These are phyloP conservation scores for Benitochromis conjunctus DNA, from an alignment of 2,113 vertebrate genomes.

Conservation along the genomic window DNA sequence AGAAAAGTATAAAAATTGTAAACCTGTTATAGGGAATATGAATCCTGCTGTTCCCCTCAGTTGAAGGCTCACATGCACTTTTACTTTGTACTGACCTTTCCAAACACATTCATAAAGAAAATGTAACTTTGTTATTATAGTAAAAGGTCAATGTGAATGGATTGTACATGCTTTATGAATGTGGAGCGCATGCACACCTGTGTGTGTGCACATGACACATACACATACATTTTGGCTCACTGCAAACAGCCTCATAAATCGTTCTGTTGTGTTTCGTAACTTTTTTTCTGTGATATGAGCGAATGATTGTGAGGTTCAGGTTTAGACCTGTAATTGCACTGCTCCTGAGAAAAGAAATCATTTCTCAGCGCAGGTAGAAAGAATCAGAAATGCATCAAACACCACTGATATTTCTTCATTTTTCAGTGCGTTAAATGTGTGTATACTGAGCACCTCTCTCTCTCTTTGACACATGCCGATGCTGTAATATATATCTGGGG, in stretches of 20 bases:
- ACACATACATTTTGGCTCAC: background rate
- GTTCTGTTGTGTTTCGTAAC: background rate
- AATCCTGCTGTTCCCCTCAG: background rate
- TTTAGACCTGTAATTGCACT: background rate
- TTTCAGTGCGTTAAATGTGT: background rate
- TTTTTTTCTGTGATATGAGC: background rate
- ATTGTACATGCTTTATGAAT: background rate
- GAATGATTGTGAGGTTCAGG: background rate
- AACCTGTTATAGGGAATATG: background rate
- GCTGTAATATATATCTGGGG: slow-evolving; percentile 20
- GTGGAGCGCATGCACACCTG: background rate
- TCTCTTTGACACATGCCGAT: slow-evolving; percentile 16
- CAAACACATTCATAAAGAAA: slow-evolving; percentile 5
- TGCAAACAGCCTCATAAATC: background rate
- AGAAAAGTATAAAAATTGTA: slow-evolving; percentile 1
- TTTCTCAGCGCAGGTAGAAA: slow-evolving; percentile 16
- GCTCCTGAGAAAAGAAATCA: background rate
- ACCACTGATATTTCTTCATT: background rate
- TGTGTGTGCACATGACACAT: background rate
- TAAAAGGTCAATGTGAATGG: slow-evolving; percentile 38
- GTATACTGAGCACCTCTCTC: background rate
- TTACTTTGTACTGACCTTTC: slow-evolving; percentile 42
- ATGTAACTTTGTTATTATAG: slow-evolving; percentile 13
- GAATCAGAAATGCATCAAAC: slow-evolving; percentile 29
- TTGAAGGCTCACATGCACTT: background rate